A percentile compares a stretch with the other conserved stretches of the same genome.
phyloP scores from a whole-genome alignment of 2,888 invertebrate species.

The Lepas anatifera region DNA sequence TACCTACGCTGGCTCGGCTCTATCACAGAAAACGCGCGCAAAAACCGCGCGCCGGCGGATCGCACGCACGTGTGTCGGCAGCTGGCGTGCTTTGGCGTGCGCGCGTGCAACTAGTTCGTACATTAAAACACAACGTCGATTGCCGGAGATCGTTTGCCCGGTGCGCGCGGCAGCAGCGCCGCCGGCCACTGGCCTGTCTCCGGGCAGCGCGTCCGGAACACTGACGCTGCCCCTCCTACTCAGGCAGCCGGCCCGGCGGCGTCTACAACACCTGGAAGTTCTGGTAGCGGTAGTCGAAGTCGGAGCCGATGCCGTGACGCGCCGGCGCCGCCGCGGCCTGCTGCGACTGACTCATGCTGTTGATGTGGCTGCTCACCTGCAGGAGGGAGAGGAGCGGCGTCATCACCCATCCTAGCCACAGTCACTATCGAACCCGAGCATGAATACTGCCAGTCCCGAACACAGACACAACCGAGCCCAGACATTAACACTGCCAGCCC shows the following conservation, averaged over 20 bases:
- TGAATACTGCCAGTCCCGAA: no score
- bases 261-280: constrained; percentile 8
- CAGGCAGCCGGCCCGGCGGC: neutral
- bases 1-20: neutral
- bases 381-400: neutral
- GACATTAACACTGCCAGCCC: no score
- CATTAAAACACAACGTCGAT: constrained; percentile 7
- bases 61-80: neutral
- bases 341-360: constrained; percentile 1
- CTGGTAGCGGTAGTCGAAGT: constrained; percentile 10
- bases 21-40: constrained; percentile 3
- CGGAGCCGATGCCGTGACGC: neutral
- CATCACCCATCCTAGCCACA: no score
- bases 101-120: neutral
- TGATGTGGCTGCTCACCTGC: constrained; percentile 3
- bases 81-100: neutral
- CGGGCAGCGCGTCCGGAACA: neutral
- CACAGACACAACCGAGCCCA: no score
- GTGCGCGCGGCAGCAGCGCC: no score
- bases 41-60: neutral
- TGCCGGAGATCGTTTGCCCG: no score
- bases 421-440: no score
- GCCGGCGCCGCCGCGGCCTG: neutral
- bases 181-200: no score
- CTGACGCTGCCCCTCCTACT: neutral